Evolutionary conservation across 2,888 invertebrate species (phyloP), one percentile per base, ranked within the genome.

Genomic region (Sisyra nigra): DNA sequence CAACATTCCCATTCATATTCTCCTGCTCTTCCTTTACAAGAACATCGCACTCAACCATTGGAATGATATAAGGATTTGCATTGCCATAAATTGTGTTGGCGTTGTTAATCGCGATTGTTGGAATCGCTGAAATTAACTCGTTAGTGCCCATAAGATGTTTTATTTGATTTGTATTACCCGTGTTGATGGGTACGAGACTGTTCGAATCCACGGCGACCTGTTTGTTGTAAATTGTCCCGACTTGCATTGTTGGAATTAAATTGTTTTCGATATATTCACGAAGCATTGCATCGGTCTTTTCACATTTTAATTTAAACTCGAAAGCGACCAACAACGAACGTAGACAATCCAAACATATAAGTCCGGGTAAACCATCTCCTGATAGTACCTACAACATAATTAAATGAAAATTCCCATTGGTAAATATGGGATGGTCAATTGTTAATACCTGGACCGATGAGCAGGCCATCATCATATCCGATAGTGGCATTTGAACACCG

Each of bases 391-490:
- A 46, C 29, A 51, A 52, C 36, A 40, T 8, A 34, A 34, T 3
- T 41, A 45, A 17, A 44, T 44, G 17, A 42, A 40, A n/a, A n/a
- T n/a, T n/a, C n/a, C n/a, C n/a, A n/a, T n/a, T n/a, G n/a, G n/a
- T n/a, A n/a, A n/a, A n/a, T n/a, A n/a, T n/a, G n/a, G n/a, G n/a
- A n/a, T n/a, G n/a, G n/a, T n/a, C n/a, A n/a, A n/a, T n/a, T n/a
- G n/a, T n/a, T n/a, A n/a, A 52, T 55, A 63, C 63, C 53, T 59
- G 55, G 42, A 64, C 54, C 34, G 61, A 57, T 33, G 62, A 55
- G 53, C 62, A 62, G 49, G 59, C 60, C 58, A 58, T 62, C 46
- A 64, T 53, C 60, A 63, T 62, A 49, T 61, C 59, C 18, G 60
- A 57, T 34, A 63, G 50, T 49, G 57, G 54, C 40, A 58, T 52